These are phyloP conservation scores for Coregonus sp. DNA, from an alignment of 2,797 vertebrate species.

Conservation along the genomic window DNA sequence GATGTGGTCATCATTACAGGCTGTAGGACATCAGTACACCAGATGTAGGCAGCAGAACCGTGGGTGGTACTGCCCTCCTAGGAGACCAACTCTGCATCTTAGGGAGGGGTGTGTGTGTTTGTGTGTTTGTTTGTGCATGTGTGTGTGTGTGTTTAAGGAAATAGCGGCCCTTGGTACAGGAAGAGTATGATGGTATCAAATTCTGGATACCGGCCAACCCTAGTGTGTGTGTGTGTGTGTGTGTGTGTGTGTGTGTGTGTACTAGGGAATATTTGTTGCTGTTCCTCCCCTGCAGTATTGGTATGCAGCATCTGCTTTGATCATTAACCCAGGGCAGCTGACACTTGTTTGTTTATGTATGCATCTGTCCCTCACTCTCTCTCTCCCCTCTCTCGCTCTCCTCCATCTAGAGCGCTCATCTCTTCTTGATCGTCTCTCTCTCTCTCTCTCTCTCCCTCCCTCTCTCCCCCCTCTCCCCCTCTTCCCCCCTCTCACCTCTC, in stretches of 20 bases:
- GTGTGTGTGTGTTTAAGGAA: background rate
- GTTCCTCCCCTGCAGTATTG: background rate
- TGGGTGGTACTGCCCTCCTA: background rate
- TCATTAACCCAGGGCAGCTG: slow-evolving; percentile 11
- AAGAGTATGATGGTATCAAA: background rate
- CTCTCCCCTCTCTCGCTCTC: too few species aligned
- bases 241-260: background rate
- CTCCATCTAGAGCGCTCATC: too few species aligned
- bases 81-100: background rate
- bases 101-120: too few species aligned
- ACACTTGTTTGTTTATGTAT: slow-evolving; percentile 9
- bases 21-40: background rate
- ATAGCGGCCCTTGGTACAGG: too few species aligned
- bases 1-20: slow-evolving; percentile 6
- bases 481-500: background rate
- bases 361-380: background rate
- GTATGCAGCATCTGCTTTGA: slow-evolving; percentile 14
- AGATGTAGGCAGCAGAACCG: background rate
- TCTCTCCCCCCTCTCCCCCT: background rate
- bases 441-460: background rate
- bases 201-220: background rate
- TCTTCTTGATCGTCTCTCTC: too few species aligned
- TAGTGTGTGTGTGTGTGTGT: background rate
- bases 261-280: background rate
- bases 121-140: too few species aligned